Base-by-base conservation (phyloP, 2,113 vertebrate genomes). In the Sphyrna mokarran region DNA sequence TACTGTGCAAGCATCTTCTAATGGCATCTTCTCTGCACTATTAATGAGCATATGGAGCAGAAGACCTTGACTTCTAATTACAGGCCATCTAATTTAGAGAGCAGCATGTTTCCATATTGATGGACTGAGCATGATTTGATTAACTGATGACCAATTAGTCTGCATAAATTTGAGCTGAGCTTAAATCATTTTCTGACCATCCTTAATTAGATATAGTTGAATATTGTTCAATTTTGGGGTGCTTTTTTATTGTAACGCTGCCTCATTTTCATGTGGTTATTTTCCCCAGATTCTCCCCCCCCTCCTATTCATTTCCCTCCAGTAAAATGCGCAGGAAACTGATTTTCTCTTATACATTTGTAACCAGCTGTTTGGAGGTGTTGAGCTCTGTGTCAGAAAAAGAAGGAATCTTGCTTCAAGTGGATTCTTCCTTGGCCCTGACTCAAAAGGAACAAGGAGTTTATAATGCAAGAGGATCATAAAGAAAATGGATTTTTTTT, bases 131-230 rank as follows among this genome's bases (percentile, higher is more conserved):
- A 66, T 70, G 69, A 70, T 95, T 95, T 95, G 37, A 95, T 69
- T 95, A 95, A 95, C 94, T 95, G 94, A 94, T 94, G 66, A 72
- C 94, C 94, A 95, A 95, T 95, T 95, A 95, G 68, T 48, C 68
- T 95, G 94, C 69, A 72, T 93, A 95, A 48, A 95, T 95, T 95
- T 95, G 94, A 70, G 40, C 94, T 95, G 68, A 54, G 69, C 68
- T 72, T 72, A 72, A 40, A 72, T 95, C 69, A 95, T 95, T 72
- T 94, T 69, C 68, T 94, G 93, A 40, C 93, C 58, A 54, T 63
- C 14, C 87, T 91, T 95, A 43, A 76, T 72, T 54, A 70, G 40
- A 43, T 72, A 29, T 69, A 72, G 68, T 69, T 48, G 68, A 72
- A 72, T 54, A 29, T 72, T 18, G n/a, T 66, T 72, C 43, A 70